These are phyloP conservation scores for Aegypius monachus DNA, from an alignment of 2,113 vertebrate species.

Conservation along the genomic window DNA sequence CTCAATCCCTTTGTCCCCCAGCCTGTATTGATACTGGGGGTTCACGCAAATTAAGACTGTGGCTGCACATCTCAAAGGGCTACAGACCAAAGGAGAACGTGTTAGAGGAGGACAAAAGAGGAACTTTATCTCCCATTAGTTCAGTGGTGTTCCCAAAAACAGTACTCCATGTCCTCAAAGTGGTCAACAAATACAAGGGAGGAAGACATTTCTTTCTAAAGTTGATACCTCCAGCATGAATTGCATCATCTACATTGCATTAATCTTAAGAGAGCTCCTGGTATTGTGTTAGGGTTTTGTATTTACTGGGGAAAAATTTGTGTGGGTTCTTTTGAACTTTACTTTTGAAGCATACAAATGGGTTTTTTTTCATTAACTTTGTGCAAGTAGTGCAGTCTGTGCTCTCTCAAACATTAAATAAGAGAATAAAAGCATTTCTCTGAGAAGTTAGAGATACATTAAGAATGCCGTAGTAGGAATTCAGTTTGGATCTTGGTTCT, in stretches of 20 bases:
- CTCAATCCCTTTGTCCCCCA: neutral
- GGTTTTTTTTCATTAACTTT: neutral
- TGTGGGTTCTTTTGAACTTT: neutral
- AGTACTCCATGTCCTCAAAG: accelerated
- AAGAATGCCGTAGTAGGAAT: neutral
- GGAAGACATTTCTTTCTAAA: neutral
- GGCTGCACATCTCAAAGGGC: neutral
- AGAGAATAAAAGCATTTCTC: neutral
- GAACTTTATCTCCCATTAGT: neutral
- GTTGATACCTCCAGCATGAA: neutral
- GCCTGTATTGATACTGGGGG: neutral
- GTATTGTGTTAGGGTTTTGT: neutral
- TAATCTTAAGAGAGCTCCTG: neutral
- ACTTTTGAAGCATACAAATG: neutral
- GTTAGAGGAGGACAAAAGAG: neutral
- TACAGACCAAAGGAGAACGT: neutral
- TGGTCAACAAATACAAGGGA: neutral
- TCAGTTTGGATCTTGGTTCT: neutral
- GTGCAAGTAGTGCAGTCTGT: neutral
- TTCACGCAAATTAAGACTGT: neutral
- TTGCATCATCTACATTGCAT: neutral
- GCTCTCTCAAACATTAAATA: neutral
- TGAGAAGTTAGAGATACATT: neutral
- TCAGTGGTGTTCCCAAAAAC: neutral
- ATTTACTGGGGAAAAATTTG: neutral